Percentiles rank a stretch among this genome's conserved stretches.
Conservation (phyloP, 2,113 vertebrate species). For the Prolemur simus region DNA sequence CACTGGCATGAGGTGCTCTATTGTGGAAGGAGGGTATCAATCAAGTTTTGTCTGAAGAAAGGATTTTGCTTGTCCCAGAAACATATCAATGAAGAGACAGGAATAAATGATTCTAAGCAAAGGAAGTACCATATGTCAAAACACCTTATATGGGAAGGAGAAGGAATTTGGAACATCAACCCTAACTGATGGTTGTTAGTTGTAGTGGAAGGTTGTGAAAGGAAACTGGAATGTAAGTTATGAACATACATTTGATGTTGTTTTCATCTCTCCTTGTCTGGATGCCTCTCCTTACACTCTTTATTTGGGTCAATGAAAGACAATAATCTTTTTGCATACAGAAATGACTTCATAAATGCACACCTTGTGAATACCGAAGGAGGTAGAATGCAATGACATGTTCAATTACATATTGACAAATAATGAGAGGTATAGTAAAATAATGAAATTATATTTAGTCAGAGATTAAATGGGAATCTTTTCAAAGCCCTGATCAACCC, state of each 20-base stretch:
- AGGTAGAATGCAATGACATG: background rate
- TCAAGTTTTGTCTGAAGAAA: background rate
- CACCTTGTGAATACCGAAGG: background rate
- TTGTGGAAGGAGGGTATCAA: background rate
- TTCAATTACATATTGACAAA: background rate
- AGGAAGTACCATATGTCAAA: background rate
- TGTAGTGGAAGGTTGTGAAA: background rate
- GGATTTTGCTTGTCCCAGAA: background rate
- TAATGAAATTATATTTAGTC: background rate
- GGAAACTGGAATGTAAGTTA: background rate
- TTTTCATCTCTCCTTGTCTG: no score
- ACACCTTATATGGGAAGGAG: background rate
- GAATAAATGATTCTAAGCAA: background rate
- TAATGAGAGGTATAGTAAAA: background rate
- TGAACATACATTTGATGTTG: fast-evolving
- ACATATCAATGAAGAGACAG: background rate
- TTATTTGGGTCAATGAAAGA: background rate
- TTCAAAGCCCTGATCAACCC: background rate
- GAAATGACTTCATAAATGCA: background rate
- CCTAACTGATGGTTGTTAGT: background rate
- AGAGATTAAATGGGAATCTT: background rate
- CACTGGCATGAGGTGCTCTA: background rate
- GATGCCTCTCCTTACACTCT: background rate
- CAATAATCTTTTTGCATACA: background rate
- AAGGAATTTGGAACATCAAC: background rate